Base-by-base conservation (phyloP, 2,797 vertebrate genomes). In the Hoplostethus atlanticus region DNA sequence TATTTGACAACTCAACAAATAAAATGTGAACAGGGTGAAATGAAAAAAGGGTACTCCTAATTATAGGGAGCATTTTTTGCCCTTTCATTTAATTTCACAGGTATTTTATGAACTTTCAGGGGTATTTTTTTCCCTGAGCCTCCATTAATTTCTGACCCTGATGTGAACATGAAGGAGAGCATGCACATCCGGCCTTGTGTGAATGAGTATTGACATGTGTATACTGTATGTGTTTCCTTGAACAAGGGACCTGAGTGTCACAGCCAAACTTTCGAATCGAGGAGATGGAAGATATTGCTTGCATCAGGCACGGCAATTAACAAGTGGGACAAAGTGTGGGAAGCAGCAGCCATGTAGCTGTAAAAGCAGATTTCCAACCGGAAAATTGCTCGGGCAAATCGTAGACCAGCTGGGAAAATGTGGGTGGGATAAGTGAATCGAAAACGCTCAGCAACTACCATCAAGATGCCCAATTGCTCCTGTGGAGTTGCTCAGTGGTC, bases 1-100 rank as follows among this genome's bases (percentile, higher is more conserved):
- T 77, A 87, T 81, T 83, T 85, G 80, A 86, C 82, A 87, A 88
- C 85, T 91, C 77, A 74, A 85, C 81, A 84, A 84, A 87, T 89
- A 79, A 61, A 46, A 70, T 25, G 77, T 80, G 71, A 83, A 81
- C 69, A 42, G 73, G 69, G 47, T 66, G 68, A 84, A 87, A 77
- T 68, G 66, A 59, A 75, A 68, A 82, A 56, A 87, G 66, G 12
- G 68, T 44, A 15, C 64, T 82, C 48, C 66, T 77, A 71, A 84
- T 64, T 79, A 80, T 68, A 62, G 47, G 50, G 36, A 16, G 64
- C 30, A 42, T 3, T 46, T 71, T 80, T 72, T 54, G 52, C 52
- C 47, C 77, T 44, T 60, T 55, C 60, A 64, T 85, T 57, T 59
- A 74, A 84, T 84, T 90, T 89, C 81, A 74, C 64, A 65, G 57